phyloP scores from a whole-genome alignment of 2,797 vertebrate genomes.

The Macropodus opercularis region DNA sequence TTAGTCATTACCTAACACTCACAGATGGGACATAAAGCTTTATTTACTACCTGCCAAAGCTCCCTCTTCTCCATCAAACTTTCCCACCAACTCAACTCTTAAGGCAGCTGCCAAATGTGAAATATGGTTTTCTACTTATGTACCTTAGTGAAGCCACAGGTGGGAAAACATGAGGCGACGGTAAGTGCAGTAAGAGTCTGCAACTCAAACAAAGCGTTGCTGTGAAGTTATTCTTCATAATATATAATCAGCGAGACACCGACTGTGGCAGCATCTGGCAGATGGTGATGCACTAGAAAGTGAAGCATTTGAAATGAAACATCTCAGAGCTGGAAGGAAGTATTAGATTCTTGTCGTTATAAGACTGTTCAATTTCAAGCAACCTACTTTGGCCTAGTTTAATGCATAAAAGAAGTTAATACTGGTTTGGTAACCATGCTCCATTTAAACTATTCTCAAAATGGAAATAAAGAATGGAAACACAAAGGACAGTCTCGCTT shows the following conservation, averaged over 20 bases:
- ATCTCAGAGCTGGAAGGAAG: conserved; percentile 25
- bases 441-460: conserved; percentile 34
- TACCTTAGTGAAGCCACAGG: conserved; percentile 36
- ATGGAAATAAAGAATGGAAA: conserved; percentile 37
- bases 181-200: conserved; percentile 20
- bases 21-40: conserved; percentile 40
- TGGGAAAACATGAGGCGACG: conserved; percentile 30
- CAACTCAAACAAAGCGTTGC: conserved; percentile 4
- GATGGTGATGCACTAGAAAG: conserved; percentile 11
- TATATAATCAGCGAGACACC: conserved; percentile 11
- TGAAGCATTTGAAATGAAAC: conserved; percentile 26
- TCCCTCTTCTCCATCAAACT: conserved; percentile 30
- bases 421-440: conserved; percentile 42
- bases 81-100: conserved; percentile 24
- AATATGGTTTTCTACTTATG: conserved; percentile 31
- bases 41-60: conserved; percentile 47
- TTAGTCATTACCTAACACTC: conserved; percentile 15
- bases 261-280: conserved; percentile 9
- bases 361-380: conserved; percentile 28
- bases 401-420: conserved; percentile 6
- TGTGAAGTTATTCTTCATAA: conserved; percentile 6
- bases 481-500: conserved; percentile 49
- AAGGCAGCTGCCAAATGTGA: conserved; percentile 40
- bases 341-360: conserved; percentile 17
- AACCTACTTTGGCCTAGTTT: conserved; percentile 17